phyloP scores from a whole-genome alignment of 2,888 invertebrate genomes.

The Drosophila dives region DNA sequence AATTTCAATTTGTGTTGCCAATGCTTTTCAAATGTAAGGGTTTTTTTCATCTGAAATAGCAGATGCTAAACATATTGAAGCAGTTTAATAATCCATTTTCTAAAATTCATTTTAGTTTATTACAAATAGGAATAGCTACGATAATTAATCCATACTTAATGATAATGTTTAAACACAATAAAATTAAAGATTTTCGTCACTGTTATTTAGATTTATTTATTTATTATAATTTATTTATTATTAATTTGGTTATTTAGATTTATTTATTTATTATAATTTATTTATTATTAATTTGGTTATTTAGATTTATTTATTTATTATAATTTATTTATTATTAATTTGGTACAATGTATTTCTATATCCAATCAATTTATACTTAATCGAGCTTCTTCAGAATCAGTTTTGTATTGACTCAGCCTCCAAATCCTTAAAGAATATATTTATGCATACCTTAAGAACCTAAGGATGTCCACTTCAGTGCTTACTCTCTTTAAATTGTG shows the following conservation, averaged over 20 bases:
- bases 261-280: no score
- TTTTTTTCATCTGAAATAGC: conserved; percentile 13
- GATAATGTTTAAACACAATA: neutral
- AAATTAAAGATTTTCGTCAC: neutral
- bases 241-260: no score
- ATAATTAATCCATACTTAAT: neutral
- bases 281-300: no score
- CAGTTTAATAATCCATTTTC: neutral
- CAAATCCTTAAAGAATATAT: neutral
- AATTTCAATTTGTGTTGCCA: conserved; percentile 64
- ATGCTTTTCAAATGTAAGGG: neutral
- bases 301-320: no score
- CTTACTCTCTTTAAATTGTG: neutral
- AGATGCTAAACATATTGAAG: conserved; percentile 50
- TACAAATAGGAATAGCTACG: neutral
- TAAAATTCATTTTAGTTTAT: neutral
- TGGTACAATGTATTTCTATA: no score
- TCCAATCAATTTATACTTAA: no score
- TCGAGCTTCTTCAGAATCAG: neutral
- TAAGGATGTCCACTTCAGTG: neutral
- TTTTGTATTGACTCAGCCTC: neutral
- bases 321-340: no score
- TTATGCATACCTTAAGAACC: neutral
- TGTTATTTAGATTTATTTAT: no score
- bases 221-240: no score